Evolutionary conservation across 2,888 invertebrate species (phyloP).

Genomic region (Hermaeophaga mercurialis): DNA sequence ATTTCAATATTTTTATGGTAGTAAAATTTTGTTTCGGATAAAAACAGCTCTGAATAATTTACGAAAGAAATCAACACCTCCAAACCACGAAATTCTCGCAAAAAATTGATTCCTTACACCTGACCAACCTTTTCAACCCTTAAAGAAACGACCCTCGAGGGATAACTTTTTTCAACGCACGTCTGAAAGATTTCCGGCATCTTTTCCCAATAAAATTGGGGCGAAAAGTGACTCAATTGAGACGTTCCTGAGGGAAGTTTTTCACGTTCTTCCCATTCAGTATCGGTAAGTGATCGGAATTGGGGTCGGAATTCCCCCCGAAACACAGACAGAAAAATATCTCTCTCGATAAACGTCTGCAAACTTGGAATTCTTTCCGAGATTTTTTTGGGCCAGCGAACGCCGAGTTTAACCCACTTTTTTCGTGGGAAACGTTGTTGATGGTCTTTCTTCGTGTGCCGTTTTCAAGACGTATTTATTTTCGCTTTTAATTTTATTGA

Average conservation of each 20-base stretch:
- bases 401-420: conserved; percentile 40
- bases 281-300: conserved; percentile 45
- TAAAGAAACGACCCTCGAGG: conserved; percentile 30
- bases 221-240: conserved; percentile 43
- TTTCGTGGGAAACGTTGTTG: conserved; percentile 35
- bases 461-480: too few relatives aligned
- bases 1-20: too few relatives aligned
- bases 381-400: conserved; percentile 31
- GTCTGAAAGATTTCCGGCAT: conserved; percentile 45
- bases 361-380: conserved; percentile 38
- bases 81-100: too few relatives aligned
- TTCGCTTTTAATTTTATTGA: too few relatives aligned
- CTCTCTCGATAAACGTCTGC: conserved; percentile 36
- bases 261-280: conserved; percentile 41
- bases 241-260: conserved; percentile 39
- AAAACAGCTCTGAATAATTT: too few relatives aligned
- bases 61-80: too few relatives aligned
- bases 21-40: too few relatives aligned
- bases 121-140: conserved; percentile 40
- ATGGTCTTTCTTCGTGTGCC: neutral
- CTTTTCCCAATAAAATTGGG: conserved; percentile 42
- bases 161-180: conserved; percentile 31
- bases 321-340: conserved; percentile 34
- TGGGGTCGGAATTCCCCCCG: conserved; percentile 40
- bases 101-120: conserved; percentile 24